A percentile compares a stretch with the other conserved stretches of the same genome.
These are phyloP conservation scores for Poeciliopsis prolifica DNA, from an alignment of 2,113 vertebrate genomes.

Conservation along the genomic window DNA sequence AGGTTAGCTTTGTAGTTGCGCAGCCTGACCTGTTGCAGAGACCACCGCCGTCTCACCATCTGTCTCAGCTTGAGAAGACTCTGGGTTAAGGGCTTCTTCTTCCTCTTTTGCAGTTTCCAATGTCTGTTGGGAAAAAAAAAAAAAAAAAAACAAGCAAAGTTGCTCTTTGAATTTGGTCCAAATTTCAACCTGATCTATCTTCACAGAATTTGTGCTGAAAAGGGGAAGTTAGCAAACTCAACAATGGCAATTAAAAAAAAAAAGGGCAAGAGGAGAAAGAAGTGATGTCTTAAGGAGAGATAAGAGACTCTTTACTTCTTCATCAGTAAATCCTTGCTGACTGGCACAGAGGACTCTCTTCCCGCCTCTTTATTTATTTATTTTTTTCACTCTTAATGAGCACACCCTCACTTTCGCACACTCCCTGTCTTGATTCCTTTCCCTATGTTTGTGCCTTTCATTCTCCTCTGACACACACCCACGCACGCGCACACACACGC, in stretches of 20 bases:
- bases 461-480: constrained; percentile 47
- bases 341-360: constrained; percentile 56
- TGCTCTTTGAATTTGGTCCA: constrained; percentile 58
- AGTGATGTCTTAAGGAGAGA: constrained; percentile 62
- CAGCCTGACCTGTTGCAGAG: constrained; percentile 50
- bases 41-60: constrained; percentile 32
- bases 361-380: constrained; percentile 1
- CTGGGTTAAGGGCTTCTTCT: constrained; percentile 18
- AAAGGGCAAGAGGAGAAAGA: constrained; percentile 27
- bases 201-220: constrained; percentile 59
- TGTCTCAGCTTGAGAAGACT: constrained; percentile 34
- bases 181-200: constrained; percentile 43
- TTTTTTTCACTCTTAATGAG: constrained; percentile 66
- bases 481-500: constrained; percentile 1
- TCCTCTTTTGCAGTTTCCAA: not conserved
- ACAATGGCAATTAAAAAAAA: constrained; percentile 68
- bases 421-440: constrained; percentile 45
- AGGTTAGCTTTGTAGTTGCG: constrained; percentile 29
- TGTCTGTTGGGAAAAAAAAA: constrained; percentile 13
- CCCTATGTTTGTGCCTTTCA: constrained; percentile 55
- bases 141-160: constrained; percentile 15
- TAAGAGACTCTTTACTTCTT: constrained; percentile 66
- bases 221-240: constrained; percentile 63
- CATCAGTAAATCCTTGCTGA: constrained; percentile 74
- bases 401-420: constrained; percentile 36